Evolutionary conservation across 2,113 vertebrate genomes (phyloP).

Genomic region (Pionites leucogaster): DNA sequence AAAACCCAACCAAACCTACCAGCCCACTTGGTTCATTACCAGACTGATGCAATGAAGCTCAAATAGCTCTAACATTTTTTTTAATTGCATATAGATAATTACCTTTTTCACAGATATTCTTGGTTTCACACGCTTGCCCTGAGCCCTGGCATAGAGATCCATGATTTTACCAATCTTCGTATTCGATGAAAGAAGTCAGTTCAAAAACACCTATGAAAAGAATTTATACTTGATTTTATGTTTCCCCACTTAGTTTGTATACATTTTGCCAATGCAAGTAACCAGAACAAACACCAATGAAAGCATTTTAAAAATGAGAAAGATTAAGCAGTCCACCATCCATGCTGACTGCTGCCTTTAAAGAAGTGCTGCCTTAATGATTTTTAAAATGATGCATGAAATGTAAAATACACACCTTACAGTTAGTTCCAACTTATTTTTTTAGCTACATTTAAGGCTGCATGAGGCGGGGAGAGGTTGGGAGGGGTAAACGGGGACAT

Average conservation of each 20-base stretch:
- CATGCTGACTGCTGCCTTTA: neutral
- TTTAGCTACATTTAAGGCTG: neutral
- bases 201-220: constrained; percentile 54
- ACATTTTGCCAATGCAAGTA: neutral
- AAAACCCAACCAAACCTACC: neutral
- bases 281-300: neutral
- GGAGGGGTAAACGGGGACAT: neutral
- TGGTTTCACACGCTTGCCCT: constrained; percentile 78
- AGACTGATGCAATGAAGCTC: fast-evolving
- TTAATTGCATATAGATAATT: neutral
- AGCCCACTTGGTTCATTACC: neutral
- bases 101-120: constrained; percentile 85
- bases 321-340: neutral
- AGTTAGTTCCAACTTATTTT: neutral
- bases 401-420: neutral
- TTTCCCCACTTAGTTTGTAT: neutral
- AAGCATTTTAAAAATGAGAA: neutral
- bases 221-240: neutral
- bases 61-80: neutral
- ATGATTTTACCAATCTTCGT: constrained; percentile 67
- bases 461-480: fast-evolving
- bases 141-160: constrained; percentile 81
- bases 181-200: neutral
- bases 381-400: neutral
- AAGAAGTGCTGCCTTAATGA: neutral